Evolutionary conservation across 2,113 vertebrate species (phyloP).

Genomic region (Psophia crepitans): DNA sequence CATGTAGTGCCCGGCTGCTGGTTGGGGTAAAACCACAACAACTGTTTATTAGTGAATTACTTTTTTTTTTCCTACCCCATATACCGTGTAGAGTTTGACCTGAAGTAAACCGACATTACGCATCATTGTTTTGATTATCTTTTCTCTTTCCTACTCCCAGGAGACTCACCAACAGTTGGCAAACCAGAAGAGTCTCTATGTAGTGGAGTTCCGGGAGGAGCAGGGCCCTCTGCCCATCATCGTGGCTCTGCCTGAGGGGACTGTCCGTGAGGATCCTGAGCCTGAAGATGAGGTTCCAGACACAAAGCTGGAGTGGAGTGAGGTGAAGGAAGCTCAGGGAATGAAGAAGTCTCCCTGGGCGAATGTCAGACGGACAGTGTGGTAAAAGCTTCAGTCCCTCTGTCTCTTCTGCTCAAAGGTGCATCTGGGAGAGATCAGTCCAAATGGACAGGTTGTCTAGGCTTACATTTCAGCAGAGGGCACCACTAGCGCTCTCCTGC

Average conservation of each 20-base stretch:
- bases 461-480: neutral
- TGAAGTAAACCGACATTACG: neutral
- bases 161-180: slow-evolving; percentile 87
- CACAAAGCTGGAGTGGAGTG: slow-evolving; percentile 84
- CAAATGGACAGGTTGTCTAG: neutral
- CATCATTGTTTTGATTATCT: neutral
- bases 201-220: slow-evolving; percentile 87
- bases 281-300: slow-evolving; percentile 79
- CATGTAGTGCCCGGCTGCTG: too few relatives aligned
- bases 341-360: slow-evolving; percentile 82
- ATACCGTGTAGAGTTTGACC: neutral
- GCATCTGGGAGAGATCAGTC: neutral
- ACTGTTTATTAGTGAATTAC: neutral
- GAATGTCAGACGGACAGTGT: slow-evolving; percentile 75
- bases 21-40: too few relatives aligned
- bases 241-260: slow-evolving; percentile 78
- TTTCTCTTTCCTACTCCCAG: slow-evolving; percentile 52
- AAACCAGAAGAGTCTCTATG: slow-evolving; percentile 83
- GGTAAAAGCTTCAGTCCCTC: slow-evolving; percentile 20
- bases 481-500: neutral
- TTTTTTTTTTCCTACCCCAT: neutral
- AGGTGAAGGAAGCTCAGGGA: slow-evolving; percentile 81
- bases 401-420: neutral
- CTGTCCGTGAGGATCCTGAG: slow-evolving; percentile 69
- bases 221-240: slow-evolving; percentile 83